Base-by-base conservation (phyloP, 2,888 invertebrate genomes). In the Aleiodes testaceus region DNA sequence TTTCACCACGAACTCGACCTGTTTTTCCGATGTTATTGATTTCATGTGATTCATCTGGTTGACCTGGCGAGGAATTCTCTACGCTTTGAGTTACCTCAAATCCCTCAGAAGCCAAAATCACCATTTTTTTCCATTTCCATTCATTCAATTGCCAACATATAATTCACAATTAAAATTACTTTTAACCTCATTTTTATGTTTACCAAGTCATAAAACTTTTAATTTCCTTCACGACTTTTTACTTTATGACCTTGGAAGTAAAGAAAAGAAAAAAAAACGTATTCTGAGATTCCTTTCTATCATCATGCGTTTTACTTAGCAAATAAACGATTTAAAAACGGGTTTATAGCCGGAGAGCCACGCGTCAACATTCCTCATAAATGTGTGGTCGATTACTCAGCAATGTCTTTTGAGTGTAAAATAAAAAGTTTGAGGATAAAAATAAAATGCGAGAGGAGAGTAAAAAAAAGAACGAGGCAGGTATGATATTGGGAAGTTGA, bases 401-500 rank as follows among this genome's bases (percentile, higher is more conserved):
- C 36, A 59, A 59, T 11, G 11, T 7, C 18, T 14, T 36, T 42
- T 14, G 42, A 36, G n/a, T 16, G 16, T 5, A 30, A 59, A 59
- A 18, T 9, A 59, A 59, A 59, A 59, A 59, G 36, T 36, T 36
- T 36, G 36, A 6, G 36, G 36, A 36, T 36, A 36, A 36, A 36
- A 36, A 36, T 36, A 36, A 36, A 36, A 36, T 36, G 11, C 9
- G 9, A 36, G 36, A 53, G 18, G 2, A 65, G 61, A 52, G 66
- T 50, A 49, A 64, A 42, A 12, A 12, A 52, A 45, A 70, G 66
- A 69, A 44, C 59, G 50, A 63, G 52, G 69, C 44, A 45, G 26
- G 65, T 36, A 44, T 50, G 36, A 61, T 53, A 14, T 63, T 30
- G 53, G 55, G 44, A 36, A 47, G 44, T 44, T 14, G 42, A 9